A percentile compares a stretch with the other conserved stretches of the same genome.
Conservation (phyloP, 1,140 invertebrate genomes). For the Ruditapes philippinarum region DNA sequence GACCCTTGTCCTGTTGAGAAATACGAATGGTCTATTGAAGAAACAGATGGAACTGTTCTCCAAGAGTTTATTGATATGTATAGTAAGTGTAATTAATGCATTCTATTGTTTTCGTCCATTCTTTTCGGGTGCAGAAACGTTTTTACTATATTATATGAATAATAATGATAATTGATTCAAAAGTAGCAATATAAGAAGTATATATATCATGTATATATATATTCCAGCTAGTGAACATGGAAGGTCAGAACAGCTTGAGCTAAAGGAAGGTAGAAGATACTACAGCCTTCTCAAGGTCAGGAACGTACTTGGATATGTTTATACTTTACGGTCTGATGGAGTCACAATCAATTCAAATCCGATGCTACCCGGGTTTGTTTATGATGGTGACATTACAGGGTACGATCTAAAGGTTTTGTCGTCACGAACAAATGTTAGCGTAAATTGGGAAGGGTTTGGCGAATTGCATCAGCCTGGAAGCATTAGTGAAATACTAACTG, state of each 20-base stretch:
- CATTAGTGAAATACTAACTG: slow-evolving; percentile 11
- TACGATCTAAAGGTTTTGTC: slow-evolving; percentile 40
- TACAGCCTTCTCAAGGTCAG: slow-evolving; percentile 69
- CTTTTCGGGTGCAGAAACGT: too few species aligned
- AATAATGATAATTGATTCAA: too few species aligned
- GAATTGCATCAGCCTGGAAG: neutral
- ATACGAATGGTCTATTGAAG: slow-evolving; percentile 59
- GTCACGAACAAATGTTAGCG: slow-evolving; percentile 37
- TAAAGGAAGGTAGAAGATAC: slow-evolving; percentile 69
- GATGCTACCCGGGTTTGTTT: slow-evolving; percentile 48
- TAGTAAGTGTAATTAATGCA: slow-evolving; percentile 47
- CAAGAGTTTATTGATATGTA: slow-evolving; percentile 23
- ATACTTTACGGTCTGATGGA: slow-evolving; percentile 58
- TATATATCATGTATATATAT: too few species aligned
- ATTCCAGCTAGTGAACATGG: slow-evolving; percentile 56
- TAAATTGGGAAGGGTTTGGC: slow-evolving; percentile 66
- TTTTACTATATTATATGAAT: too few species aligned
- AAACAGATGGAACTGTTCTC: slow-evolving; percentile 42
- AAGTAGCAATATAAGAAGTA: too few species aligned
- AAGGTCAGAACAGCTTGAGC: slow-evolving; percentile 63
- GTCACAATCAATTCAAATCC: slow-evolving; percentile 29
- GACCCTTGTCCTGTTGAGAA: slow-evolving; percentile 61
- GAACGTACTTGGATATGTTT: slow-evolving; percentile 55
- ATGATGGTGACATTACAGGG: slow-evolving; percentile 52
- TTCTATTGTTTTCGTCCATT: too few species aligned